phyloP scores from a whole-genome alignment of 2,797 vertebrate species.

The Ataeniobius toweri region DNA sequence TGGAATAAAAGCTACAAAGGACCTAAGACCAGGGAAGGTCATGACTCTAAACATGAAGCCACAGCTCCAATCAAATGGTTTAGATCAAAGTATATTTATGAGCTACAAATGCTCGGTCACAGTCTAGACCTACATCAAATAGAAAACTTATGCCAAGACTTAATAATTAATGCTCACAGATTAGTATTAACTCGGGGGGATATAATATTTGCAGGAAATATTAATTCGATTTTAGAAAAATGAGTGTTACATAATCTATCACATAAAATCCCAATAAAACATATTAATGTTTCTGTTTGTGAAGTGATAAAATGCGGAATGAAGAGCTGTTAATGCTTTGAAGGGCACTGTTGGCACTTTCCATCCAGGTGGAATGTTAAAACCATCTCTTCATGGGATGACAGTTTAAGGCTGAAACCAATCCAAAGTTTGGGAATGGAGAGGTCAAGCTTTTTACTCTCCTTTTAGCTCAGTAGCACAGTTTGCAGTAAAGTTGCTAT shows the following conservation, averaged over 20 bases:
- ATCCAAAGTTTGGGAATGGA: constrained; percentile 54
- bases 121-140: not conserved
- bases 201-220: too few species aligned
- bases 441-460: constrained; percentile 42
- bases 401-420: constrained; percentile 67
- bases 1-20: not conserved
- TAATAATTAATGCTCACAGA: not conserved
- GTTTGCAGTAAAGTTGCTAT: constrained; percentile 57
- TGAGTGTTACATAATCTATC: not conserved
- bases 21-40: not conserved
- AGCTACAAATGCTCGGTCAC: not conserved
- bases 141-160: not conserved
- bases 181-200: not conserved
- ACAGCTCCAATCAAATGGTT: not conserved
- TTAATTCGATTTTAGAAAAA: too few species aligned
- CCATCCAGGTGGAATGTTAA: constrained; percentile 62
- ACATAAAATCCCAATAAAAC: constrained; percentile 1
- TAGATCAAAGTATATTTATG: not conserved
- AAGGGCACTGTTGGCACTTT: not conserved
- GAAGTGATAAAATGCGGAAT: too few species aligned
- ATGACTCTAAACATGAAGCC: not conserved
- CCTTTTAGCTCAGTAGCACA: constrained; percentile 57
- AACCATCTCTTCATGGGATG: constrained; percentile 66
- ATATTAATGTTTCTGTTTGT: not conserved
- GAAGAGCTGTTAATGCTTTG: not conserved